Conservation (phyloP, 2,888 invertebrate species). For the Amphipyra tragopoginis region DNA sequence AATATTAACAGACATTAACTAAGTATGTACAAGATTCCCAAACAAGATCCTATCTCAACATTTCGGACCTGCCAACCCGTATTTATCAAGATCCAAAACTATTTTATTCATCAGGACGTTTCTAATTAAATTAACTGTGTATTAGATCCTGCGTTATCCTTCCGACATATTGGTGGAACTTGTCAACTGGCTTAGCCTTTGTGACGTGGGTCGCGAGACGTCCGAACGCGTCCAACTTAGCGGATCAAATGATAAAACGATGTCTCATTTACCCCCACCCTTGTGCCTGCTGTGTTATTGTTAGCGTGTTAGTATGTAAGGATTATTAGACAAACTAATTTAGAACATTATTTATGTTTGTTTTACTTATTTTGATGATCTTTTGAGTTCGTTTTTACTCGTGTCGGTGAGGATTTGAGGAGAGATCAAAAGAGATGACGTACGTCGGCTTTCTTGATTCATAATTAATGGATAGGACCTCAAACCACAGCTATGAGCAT, state of each 20-base stretch:
- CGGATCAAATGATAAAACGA: constrained; percentile 47
- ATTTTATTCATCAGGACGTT: constrained; percentile 36
- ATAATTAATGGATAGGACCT: no score
- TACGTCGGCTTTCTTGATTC: no score
- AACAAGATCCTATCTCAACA: constrained; percentile 2
- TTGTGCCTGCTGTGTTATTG: constrained; percentile 10
- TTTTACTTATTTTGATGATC: background rate
- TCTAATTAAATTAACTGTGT: constrained; percentile 58
- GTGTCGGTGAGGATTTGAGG: no score
- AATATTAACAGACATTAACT: no score
- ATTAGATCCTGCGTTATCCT: constrained; percentile 47
- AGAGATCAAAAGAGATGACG: no score
- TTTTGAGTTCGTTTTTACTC: background rate
- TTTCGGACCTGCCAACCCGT: constrained; percentile 6
- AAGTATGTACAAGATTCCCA: no score
- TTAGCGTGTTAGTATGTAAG: constrained; percentile 1
- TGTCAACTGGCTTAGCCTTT: constrained; percentile 54
- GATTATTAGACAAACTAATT: background rate
- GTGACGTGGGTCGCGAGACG: constrained; percentile 58
- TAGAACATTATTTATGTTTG: background rate
- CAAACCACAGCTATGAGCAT: no score
- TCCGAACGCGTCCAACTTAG: constrained; percentile 37
- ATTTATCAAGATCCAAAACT: constrained; percentile 30
- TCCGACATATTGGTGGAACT: constrained; percentile 45
- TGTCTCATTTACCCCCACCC: constrained; percentile 35